A percentile compares a stretch with the other conserved stretches of the same genome.
These are phyloP conservation scores for Pseudoips prasinana DNA, from an alignment of 2,888 invertebrate species.

Conservation along the genomic window DNA sequence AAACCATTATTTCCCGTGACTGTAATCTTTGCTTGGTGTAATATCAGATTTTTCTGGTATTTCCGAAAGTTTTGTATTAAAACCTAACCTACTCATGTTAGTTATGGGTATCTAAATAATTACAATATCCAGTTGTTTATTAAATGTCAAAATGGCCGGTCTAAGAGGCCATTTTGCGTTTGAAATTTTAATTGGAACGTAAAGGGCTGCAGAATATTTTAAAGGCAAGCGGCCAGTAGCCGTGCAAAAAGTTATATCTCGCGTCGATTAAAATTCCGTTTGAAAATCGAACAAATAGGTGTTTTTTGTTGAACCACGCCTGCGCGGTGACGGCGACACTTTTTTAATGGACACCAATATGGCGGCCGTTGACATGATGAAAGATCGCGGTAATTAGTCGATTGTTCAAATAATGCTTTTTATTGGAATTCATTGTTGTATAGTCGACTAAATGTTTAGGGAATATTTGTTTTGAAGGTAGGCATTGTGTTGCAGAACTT, in stretches of 20 bases:
- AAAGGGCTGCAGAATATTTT: slow-evolving; percentile 60
- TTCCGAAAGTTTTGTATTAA: too few species aligned
- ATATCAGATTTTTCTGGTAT: too few species aligned
- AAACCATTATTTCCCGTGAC: too few species aligned
- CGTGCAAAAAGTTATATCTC: slow-evolving; percentile 56
- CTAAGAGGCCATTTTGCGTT: slow-evolving; percentile 70
- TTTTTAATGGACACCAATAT: slow-evolving; percentile 45
- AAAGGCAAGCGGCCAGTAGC: slow-evolving; percentile 33
- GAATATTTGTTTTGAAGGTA: too few species aligned
- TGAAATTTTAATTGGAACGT: slow-evolving; percentile 77
- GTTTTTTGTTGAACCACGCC: slow-evolving; percentile 61
- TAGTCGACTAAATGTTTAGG: too few species aligned
- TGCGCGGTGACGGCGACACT: slow-evolving; percentile 46
- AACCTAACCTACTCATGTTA: not conserved
- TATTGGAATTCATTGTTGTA: not conserved
- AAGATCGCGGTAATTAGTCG: slow-evolving; percentile 33
- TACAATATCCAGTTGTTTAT: not conserved
- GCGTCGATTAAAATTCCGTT: slow-evolving; percentile 46
- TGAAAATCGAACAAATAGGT: slow-evolving; percentile 65
- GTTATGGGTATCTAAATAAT: not conserved
- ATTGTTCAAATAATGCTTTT: slow-evolving; percentile 26
- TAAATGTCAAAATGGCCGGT: slow-evolving; percentile 62
- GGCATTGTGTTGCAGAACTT: too few species aligned
- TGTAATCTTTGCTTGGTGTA: too few species aligned
- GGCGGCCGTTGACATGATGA: slow-evolving; percentile 35